phyloP scores from a whole-genome alignment of 2,888 invertebrate genomes.

The Hirudinaria manillensis region DNA sequence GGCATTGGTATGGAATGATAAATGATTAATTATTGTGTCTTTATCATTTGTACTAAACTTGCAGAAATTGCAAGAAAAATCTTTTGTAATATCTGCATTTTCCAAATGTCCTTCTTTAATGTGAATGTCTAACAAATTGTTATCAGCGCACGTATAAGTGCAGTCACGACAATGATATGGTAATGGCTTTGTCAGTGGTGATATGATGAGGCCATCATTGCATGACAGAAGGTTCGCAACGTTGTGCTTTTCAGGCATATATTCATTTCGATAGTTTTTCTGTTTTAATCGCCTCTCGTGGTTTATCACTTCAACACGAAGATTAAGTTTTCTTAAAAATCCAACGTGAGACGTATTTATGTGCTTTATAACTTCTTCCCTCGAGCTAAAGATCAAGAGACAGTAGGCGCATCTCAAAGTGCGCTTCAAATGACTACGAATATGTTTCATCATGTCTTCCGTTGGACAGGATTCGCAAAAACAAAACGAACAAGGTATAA shows the following conservation, averaged over 20 bases:
- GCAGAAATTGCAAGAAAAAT: slow-evolving; percentile 28
- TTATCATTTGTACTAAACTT: slow-evolving; percentile 23
- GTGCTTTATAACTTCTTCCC: slow-evolving; percentile 31
- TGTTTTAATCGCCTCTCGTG: slow-evolving; percentile 16
- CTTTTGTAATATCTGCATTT: slow-evolving; percentile 4
- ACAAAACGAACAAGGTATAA: slow-evolving; percentile 32
- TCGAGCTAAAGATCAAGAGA: slow-evolving; percentile 24
- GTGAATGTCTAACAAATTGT: slow-evolving; percentile 25
- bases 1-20: slow-evolving; percentile 33
- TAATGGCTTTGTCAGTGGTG: slow-evolving; percentile 11
- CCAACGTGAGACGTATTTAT: slow-evolving; percentile 24
- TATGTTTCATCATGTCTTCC: slow-evolving; percentile 25
- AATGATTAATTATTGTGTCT: slow-evolving; percentile 27
- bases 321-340: slow-evolving; percentile 32
- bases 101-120: slow-evolving; percentile 5
- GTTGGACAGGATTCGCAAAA: not conserved
- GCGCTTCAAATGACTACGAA: slow-evolving; percentile 32
- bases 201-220: not conserved
- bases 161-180: slow-evolving; percentile 29
- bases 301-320: slow-evolving; percentile 30
- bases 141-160: slow-evolving; percentile 27
- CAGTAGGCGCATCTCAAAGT: slow-evolving; percentile 34
- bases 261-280: not conserved
- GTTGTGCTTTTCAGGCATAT: not conserved
- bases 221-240: not conserved